Evolutionary conservation across 2,888 invertebrate species (phyloP), one percentile per base, ranked within the genome.

Genomic region (Lathronympha strigana): DNA sequence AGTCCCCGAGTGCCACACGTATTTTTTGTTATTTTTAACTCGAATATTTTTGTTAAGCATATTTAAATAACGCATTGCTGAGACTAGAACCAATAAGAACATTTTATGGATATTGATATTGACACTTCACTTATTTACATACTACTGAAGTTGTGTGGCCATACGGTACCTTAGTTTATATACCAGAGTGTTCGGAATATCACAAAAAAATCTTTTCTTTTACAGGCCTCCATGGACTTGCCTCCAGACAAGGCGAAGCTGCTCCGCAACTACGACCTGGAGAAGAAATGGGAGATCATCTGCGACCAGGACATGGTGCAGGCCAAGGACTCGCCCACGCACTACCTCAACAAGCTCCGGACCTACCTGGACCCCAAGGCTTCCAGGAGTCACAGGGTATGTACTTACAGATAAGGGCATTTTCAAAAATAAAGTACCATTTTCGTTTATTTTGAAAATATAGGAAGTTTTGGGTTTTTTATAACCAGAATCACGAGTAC

Each of bases 261-360:
- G 40, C 93, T 98, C 71, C 96, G 97, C 77, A 97, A 96, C 86
- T 99, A 99, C 87, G 98, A 99, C 91, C 96, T 97, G 88, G 98
- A 98, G 87, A 99, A 98, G 92, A 99, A 99, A 93, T 99, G 99
- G 99, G 99, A 99, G 92, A 97, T 99, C 88, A 98, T 99, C 92
- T 98, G 98, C 93, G 99, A 99, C 94, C 98, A 98, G 96, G 98
- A 98, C 94, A 96, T 97, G 94, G 98, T 99, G 76, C 98, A 98
- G 84, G 98, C 98, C n/a, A 98, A 99, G 91, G 98, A 99, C 89
- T 97, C 98, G 55, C 99, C 99, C 54, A 95, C 97, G 63, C 97
- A 98, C 90, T 99, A 99, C 93, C 94, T 99, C 84, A 97, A 97
- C 88, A 99, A 98, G 90, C 93, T 99, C 77, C 94, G 96, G 77